These are phyloP conservation scores for Bibio marci DNA, from an alignment of 2,888 invertebrate genomes.

Conservation along the genomic window DNA sequence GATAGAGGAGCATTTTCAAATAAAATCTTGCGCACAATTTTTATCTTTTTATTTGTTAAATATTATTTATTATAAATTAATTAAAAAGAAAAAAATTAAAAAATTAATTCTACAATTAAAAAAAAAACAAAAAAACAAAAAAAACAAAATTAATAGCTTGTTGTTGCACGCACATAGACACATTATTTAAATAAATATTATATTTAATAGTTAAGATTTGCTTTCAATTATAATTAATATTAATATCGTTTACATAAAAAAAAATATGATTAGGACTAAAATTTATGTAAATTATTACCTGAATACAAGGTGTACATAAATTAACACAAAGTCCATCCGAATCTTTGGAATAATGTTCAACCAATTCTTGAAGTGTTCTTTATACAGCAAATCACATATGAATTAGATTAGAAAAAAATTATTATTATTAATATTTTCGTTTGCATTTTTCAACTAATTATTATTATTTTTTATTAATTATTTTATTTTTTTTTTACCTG, in stretches of 20 bases:
- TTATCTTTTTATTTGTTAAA: no score
- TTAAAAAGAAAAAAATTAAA: no score
- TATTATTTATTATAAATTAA: no score
- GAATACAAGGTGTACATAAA: slow-evolving; percentile 84
- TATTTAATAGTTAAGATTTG: background rate
- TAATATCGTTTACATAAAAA: background rate
- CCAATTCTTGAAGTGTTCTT: slow-evolving; percentile 88
- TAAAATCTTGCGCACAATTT: no score
- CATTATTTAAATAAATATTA: background rate
- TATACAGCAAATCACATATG: background rate
- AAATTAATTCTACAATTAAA: background rate
- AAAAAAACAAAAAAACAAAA: background rate
- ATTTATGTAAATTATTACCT: slow-evolving; percentile 48
- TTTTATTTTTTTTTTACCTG: slow-evolving; percentile 19
- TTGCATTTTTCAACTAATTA: no score
- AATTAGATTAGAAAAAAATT: no score
- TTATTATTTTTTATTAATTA: no score
- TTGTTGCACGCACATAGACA: background rate
- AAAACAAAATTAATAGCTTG: background rate
- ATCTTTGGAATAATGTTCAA: slow-evolving; percentile 94
- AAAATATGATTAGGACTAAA: background rate
- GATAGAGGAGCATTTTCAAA: no score
- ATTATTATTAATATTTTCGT: no score
- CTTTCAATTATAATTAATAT: background rate
- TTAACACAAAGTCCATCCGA: slow-evolving; percentile 98